phyloP scores from a whole-genome alignment of 2,888 invertebrate genomes.

The Tortrix viridana region DNA sequence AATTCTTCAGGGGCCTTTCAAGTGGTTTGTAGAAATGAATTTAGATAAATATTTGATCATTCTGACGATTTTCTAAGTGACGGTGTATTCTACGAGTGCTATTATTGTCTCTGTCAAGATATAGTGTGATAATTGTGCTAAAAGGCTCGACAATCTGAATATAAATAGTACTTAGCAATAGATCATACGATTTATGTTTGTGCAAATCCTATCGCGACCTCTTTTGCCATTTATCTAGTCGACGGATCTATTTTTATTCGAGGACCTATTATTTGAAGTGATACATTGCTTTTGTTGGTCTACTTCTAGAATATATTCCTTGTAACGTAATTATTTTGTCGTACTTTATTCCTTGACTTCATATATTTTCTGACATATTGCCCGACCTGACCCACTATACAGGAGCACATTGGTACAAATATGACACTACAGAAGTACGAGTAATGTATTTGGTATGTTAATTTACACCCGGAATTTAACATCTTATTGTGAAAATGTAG shows the following conservation, averaged over 20 bases:
- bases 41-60: neutral
- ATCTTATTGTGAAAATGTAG: too few relatives aligned
- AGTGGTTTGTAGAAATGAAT: neutral
- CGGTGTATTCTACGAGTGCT: conserved; percentile 3
- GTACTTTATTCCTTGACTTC: neutral
- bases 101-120: conserved; percentile 36
- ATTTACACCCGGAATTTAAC: too few relatives aligned
- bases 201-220: conserved; percentile 10
- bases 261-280: neutral
- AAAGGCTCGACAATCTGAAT: conserved; percentile 43
- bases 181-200: conserved; percentile 20
- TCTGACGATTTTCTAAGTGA: neutral
- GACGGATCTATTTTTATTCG: neutral
- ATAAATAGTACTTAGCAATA: conserved; percentile 35
- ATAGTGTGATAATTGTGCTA: conserved; percentile 48
- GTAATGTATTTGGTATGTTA: too few relatives aligned
- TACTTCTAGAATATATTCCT: neutral
- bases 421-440: too few relatives aligned
- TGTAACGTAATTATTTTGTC: neutral
- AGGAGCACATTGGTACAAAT: too few relatives aligned
- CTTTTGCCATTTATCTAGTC: conserved; percentile 10
- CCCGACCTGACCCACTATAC: too few relatives aligned
- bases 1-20: neutral
- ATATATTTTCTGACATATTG: neutral
- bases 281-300: neutral